Percentiles rank a stretch among this genome's conserved stretches.
These are phyloP conservation scores for Champsocephalus esox DNA, from an alignment of 2,797 vertebrate species.

Conservation along the genomic window DNA sequence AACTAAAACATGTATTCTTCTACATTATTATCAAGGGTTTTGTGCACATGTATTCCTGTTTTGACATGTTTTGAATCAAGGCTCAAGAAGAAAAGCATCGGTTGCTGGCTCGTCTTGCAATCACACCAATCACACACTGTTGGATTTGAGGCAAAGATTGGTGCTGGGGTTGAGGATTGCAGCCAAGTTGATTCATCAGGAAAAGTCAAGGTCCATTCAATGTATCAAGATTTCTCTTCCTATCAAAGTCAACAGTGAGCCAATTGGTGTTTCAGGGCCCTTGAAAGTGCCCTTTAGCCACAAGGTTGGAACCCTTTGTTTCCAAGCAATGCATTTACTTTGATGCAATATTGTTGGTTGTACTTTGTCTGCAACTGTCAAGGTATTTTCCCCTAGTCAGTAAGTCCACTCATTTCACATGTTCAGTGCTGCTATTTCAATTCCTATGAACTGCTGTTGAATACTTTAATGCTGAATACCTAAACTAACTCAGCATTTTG, in stretches of 20 bases:
- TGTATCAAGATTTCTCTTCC: slow-evolving; percentile 74
- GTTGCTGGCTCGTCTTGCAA: slow-evolving; percentile 70
- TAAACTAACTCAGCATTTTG: not conserved
- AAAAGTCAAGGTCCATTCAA: slow-evolving; percentile 78
- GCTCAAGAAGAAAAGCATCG: slow-evolving; percentile 44
- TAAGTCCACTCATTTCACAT: slow-evolving; percentile 29
- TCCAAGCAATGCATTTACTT: slow-evolving; percentile 22
- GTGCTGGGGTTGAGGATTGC: slow-evolving; percentile 48
- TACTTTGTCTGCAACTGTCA: slow-evolving; percentile 24
- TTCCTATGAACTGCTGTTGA: slow-evolving; percentile 30
- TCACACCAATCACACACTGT: slow-evolving; percentile 62
- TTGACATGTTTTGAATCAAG: slow-evolving; percentile 22
- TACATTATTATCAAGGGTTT: slow-evolving; percentile 28
- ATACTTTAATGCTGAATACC: slow-evolving; percentile 15
- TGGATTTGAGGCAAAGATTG: slow-evolving; percentile 62
- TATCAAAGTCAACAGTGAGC: slow-evolving; percentile 70
- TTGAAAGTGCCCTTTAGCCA: slow-evolving; percentile 70
- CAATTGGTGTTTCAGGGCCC: slow-evolving; percentile 63
- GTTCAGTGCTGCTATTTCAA: slow-evolving; percentile 32
- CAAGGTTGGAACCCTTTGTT: slow-evolving; percentile 38
- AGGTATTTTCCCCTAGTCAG: slow-evolving; percentile 27
- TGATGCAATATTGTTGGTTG: slow-evolving; percentile 15
- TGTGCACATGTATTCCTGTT: slow-evolving; percentile 38
- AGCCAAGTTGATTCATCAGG: slow-evolving; percentile 78
- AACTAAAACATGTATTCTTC: slow-evolving; percentile 48